Evolutionary conservation across 2,113 vertebrate genomes (phyloP), one percentile per base, ranked within the genome.

Genomic region (Rhineura floridana): DNA sequence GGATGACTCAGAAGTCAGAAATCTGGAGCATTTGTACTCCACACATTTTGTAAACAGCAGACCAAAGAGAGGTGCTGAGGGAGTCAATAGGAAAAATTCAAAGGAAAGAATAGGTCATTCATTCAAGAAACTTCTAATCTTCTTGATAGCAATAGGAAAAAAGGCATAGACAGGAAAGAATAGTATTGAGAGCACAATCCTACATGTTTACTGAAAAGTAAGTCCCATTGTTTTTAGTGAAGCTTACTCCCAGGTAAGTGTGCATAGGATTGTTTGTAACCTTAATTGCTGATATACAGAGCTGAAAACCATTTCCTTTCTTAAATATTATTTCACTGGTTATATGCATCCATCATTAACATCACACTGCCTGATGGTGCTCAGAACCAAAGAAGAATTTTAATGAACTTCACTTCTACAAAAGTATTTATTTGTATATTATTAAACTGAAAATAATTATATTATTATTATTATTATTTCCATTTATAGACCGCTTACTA

Each of bases 1-100:
- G 93, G 93, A 95, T 96, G 95, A 96, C 93, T 96, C 94, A 96
- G 94, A 94, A 96, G 95, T 94, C 92, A 96, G 93, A 95, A 94
- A 96, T 95, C 93, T 88, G 93, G 95, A 83, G 93, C 91, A 96
- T 96, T 94, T 91, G 87, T 91, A 73, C 89, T 93, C 91, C 92
- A 85, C 89, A 87, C 80, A 0, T 95, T 96, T 93, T 93, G 95
- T 93, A 93, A 94, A 93, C 91, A 92, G 94, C 93, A 87, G 88
- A 93, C 85, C 52, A 0, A 92, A 84, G 82, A 91, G 91, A 93
- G 92, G 91, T 93, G 91, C 25, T 4, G 86, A 89, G 75, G 84
- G 93, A 94, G 94, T 95, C 94, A 94, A 91, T 94, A 92, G 93
- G 48, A 44, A 44, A 42, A 76, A 95, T 93, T 94, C 93, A 94